Percentiles rank a stretch among this genome's conserved stretches.
These are phyloP conservation scores for Bombus confusus DNA, from an alignment of 1,140 invertebrate genomes.

Conservation along the genomic window DNA sequence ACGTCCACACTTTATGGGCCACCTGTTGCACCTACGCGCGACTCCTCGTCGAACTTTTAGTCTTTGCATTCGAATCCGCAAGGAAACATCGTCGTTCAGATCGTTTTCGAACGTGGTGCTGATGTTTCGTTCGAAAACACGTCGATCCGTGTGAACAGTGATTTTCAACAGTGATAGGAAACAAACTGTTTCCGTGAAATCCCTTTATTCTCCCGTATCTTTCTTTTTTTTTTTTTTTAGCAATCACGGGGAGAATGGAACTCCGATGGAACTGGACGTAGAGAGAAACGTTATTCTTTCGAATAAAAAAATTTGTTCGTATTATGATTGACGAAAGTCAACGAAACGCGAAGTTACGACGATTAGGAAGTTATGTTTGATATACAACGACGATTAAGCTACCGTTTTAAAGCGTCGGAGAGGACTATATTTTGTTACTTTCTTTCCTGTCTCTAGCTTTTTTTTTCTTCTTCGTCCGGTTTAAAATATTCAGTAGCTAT, in stretches of 20 bases:
- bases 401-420: no score
- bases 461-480: neutral
- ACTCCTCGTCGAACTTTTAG: constrained; percentile 74
- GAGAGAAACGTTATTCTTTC: neutral
- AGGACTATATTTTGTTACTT: no score
- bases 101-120: constrained; percentile 33
- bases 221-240: neutral
- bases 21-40: constrained; percentile 76
- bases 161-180: neutral
- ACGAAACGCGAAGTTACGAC: neutral
- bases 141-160: neutral
- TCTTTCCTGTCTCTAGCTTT: neutral
- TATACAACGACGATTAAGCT: no score
- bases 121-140: constrained; percentile 16
- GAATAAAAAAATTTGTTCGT: neutral
- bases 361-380: neutral
- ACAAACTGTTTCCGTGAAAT: neutral
- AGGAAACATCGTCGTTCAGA: constrained; percentile 55
- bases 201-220: neutral
- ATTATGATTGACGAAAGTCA: neutral
- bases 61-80: constrained; percentile 67
- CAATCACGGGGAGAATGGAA: neutral
- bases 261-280: neutral
- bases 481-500: neutral
- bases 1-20: constrained; percentile 77